A percentile compares a stretch with the other conserved stretches of the same genome.
Evolutionary conservation across 2,888 invertebrate species (phyloP).

Genomic region (Synergus japonicus): DNA sequence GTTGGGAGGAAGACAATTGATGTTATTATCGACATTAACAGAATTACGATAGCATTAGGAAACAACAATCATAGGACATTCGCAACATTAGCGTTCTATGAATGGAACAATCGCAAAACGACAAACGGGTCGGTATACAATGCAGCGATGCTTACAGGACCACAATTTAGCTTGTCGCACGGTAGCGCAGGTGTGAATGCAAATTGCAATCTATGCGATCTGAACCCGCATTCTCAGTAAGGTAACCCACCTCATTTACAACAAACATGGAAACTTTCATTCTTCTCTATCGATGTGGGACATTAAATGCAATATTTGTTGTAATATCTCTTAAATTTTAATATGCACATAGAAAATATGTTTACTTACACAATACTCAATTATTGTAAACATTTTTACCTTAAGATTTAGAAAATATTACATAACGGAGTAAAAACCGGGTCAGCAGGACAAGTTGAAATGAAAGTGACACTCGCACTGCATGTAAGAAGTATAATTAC

Average conservation of each 20-base stretch:
- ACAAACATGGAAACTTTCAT: neutral
- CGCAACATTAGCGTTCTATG: conserved; percentile 45
- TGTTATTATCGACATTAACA: conserved; percentile 29
- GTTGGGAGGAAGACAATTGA: neutral
- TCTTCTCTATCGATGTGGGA: neutral
- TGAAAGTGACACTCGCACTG: conserved; percentile 2
- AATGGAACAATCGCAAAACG: conserved; percentile 52
- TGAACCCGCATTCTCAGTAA: neutral
- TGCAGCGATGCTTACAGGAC: conserved; percentile 24
- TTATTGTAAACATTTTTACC: neutral
- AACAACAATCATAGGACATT: conserved; percentile 37
- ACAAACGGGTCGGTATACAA: conserved; percentile 45
- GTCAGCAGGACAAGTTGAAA: neutral
- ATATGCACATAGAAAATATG: no score
- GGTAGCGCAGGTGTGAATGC: conserved; percentile 7
- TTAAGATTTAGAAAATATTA: neutral
- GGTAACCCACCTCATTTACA: neutral
- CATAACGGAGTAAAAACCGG: neutral
- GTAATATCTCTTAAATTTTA: neutral
- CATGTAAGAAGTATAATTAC: conserved; percentile 10
- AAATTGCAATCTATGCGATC: conserved; percentile 26
- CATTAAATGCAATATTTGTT: neutral
- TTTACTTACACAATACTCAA: neutral
- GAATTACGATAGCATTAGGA: conserved; percentile 42
- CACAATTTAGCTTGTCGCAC: conserved; percentile 20